Evolutionary conservation across 1,140 invertebrate genomes (phyloP).

Genomic region (Meloidogyne exigua): DNA sequence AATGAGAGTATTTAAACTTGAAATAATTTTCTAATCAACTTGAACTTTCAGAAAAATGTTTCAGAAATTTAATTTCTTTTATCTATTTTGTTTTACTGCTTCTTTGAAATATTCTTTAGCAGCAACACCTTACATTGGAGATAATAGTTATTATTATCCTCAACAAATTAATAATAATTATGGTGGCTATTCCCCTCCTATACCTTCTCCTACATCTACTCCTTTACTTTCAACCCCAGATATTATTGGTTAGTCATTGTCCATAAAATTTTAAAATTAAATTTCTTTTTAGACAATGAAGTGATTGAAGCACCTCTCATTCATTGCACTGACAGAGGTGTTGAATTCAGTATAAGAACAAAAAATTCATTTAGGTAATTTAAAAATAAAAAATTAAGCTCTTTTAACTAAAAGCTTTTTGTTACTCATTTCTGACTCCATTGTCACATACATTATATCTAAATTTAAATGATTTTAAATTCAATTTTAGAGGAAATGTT

Average conservation of each 20-base stretch:
- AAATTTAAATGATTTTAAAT: background rate
- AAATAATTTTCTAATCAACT: too few species aligned
- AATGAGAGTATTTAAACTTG: too few species aligned
- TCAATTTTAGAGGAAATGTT: slow-evolving; percentile 33
- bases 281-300: slow-evolving; percentile 27
- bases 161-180: background rate
- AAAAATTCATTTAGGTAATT: slow-evolving; percentile 37
- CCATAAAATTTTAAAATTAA: background rate
- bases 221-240: background rate
- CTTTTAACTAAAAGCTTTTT: too few species aligned
- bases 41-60: background rate
- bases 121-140: background rate
- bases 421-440: too few species aligned
- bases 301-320: slow-evolving; percentile 32
- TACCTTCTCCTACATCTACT: background rate
- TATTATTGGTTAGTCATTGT: background rate
- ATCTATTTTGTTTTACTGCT: background rate
- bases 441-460: too few species aligned
- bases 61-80: background rate
- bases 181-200: too few species aligned
- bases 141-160: background rate
- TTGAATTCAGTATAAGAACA: slow-evolving; percentile 30
- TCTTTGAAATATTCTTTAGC: background rate
- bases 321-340: slow-evolving; percentile 28
- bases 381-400: too few species aligned